phyloP scores from a whole-genome alignment of 2,113 vertebrate species.

The Megatriorchis doriae region DNA sequence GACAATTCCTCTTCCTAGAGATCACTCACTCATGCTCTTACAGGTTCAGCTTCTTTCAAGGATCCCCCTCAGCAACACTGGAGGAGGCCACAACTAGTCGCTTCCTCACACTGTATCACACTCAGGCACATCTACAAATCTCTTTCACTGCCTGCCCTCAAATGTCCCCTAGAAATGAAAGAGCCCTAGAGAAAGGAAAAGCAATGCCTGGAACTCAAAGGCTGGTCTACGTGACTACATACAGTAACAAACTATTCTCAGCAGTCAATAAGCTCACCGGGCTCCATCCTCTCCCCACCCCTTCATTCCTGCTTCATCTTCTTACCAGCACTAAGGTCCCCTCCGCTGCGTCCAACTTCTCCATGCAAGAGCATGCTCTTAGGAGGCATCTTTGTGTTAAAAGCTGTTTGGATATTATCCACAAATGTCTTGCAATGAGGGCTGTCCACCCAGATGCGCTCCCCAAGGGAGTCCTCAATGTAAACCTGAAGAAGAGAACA shows the following conservation, averaged over 20 bases:
- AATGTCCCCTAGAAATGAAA: neutral
- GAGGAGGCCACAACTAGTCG: neutral
- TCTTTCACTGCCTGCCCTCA: neutral
- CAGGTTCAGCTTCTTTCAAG: neutral
- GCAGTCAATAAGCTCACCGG: neutral
- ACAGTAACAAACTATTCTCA: neutral
- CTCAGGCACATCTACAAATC: neutral
- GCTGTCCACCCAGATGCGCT: slow-evolving; percentile 98
- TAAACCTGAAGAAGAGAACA: slow-evolving; percentile 81
- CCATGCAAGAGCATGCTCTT: slow-evolving; percentile 92
- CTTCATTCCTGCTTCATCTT: accelerated
- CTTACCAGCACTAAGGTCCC: slow-evolving; percentile 94
- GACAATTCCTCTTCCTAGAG: neutral
- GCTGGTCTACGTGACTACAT: neutral
- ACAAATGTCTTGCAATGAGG: slow-evolving; percentile 95
- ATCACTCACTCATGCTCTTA: neutral
- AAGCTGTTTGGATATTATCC: slow-evolving; percentile 97
- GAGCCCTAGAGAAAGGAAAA: neutral
- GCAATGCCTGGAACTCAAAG: neutral
- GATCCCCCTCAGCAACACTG: neutral
- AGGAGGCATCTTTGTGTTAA: slow-evolving; percentile 93
- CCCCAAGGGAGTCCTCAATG: slow-evolving; percentile 95
- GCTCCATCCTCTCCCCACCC: neutral
- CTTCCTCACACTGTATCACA: neutral
- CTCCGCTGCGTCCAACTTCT: slow-evolving; percentile 81